Evolutionary conservation across 2,797 vertebrate species (phyloP), one percentile per base, ranked within the genome.

Genomic region (Centropyge bicolor): DNA sequence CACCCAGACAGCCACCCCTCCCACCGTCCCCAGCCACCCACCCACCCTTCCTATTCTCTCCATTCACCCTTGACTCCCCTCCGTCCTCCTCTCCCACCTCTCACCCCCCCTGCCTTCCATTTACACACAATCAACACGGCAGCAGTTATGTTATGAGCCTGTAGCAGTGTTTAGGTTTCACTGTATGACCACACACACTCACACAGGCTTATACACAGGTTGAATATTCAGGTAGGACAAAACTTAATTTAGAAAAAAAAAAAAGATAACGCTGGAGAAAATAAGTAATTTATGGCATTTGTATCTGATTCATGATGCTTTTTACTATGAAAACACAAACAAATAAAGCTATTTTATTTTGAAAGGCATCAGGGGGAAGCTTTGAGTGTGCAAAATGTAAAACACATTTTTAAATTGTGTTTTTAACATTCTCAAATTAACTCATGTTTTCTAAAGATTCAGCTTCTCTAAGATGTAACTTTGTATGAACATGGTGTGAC

Each of bases 1-100:
- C 51, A 60, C 41, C 84, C 94, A 94, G 92, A 94, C 93, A 84
- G 70, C 31, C 76, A 76, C 86, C 77, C 70, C 78, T 56, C 70
- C 71, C 64, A 48, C 61, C 62, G 13, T 3, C 49, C 65, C 51
- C 31, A 27, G 13, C 45, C 57, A 5, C 35, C 57, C 62, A n/a
- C 16, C 64, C 66, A 55, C 12, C 67, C 49, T 51, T 77, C 74
- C 69, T 74, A 57, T 80, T 76, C 83, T 77, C 73, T 78, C 43
- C 41, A 24, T 77, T 86, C 78, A 69, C 85, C 90, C 84, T 84
- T 85, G 56, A 83, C 81, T 40, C 78, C 60, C 76, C 65, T 38
- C 6, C 72, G 55, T 13, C 41, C 65, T 12, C 8, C 60, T 9
- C n/a, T 10, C n/a, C 24, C 49, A 7, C 27, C 17, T 11, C n/a